Conservation (phyloP, 2,888 invertebrate genomes). For the Leptinotarsa rubiginosa region DNA sequence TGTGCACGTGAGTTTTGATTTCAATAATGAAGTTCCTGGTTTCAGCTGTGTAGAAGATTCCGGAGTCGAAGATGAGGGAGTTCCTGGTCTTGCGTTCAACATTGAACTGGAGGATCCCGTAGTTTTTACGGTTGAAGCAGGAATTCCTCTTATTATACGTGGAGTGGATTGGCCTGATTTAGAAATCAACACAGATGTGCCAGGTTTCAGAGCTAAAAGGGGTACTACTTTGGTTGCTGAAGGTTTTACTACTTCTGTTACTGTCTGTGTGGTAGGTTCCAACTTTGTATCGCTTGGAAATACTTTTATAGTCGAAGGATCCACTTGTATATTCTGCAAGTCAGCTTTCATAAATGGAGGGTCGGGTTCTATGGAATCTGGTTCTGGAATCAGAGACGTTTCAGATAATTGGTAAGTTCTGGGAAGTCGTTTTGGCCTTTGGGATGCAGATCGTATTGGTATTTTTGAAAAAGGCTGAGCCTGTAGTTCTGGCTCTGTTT, state of each 20-base stretch:
- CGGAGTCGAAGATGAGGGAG: not conserved
- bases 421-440: not conserved
- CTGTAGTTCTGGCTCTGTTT: not conserved
- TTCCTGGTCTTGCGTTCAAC: not conserved
- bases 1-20: not conserved
- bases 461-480: not conserved
- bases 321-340: not conserved
- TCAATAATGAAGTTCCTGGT: conserved; percentile 1
- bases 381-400: not conserved
- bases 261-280: not conserved
- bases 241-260: not conserved
- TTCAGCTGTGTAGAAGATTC: not conserved
- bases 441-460: not conserved
- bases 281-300: not conserved
- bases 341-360: not conserved
- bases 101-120: not conserved
- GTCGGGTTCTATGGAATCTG: not conserved
- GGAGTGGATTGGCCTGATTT: not conserved
- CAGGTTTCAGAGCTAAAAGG: not conserved
- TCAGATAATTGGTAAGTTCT: not conserved
- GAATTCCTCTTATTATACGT: not conserved
- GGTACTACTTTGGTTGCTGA: not conserved
- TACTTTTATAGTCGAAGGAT: not conserved
- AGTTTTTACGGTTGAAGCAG: not conserved
- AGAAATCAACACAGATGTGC: not conserved